Percentiles rank a stretch among this genome's conserved stretches.
Evolutionary conservation across 2,888 invertebrate genomes (phyloP).

Genomic region (Andrena bicolor): DNA sequence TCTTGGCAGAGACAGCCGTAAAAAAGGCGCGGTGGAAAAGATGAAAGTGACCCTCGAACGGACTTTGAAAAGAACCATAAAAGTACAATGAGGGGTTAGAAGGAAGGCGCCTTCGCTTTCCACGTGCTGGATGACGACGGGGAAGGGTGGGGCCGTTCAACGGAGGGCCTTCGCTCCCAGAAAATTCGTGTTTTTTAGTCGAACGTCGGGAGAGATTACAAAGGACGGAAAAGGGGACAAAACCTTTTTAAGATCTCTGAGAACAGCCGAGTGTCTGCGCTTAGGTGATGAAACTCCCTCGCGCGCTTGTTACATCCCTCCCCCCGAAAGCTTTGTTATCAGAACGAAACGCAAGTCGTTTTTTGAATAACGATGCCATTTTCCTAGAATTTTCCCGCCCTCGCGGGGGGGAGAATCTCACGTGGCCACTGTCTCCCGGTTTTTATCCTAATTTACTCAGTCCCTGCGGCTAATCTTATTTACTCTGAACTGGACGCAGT

Average conservation of each 20-base stretch:
- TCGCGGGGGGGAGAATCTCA: not conserved
- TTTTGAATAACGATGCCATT: constrained; percentile 15
- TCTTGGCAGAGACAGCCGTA: constrained; percentile 54
- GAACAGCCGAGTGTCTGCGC: constrained; percentile 51
- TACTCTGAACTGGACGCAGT: constrained; percentile 46
- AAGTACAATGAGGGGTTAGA: constrained; percentile 71
- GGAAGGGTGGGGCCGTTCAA: constrained; percentile 24
- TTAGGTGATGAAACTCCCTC: constrained; percentile 48
- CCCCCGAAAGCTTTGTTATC: constrained; percentile 31
- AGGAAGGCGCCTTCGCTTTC: constrained; percentile 63
- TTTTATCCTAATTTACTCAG: constrained; percentile 49
- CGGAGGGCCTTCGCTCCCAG: constrained; percentile 37
- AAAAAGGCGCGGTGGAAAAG: constrained; percentile 60
- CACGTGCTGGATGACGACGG: constrained; percentile 49
- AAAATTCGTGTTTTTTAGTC: constrained; percentile 68
- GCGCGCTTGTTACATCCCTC: constrained; percentile 13
- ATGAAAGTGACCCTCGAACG: constrained; percentile 69
- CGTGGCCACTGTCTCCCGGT: constrained; percentile 26
- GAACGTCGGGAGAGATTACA: constrained; percentile 59
- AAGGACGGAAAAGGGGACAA: constrained; percentile 48
- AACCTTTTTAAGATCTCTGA: constrained; percentile 55
- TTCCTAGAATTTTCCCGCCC: not conserved
- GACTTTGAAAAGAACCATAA: constrained; percentile 72
- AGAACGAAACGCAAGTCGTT: constrained; percentile 1
- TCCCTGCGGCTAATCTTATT: constrained; percentile 54